Base-by-base conservation (phyloP, 2,888 invertebrate species). In the Athripsodes cinereus region DNA sequence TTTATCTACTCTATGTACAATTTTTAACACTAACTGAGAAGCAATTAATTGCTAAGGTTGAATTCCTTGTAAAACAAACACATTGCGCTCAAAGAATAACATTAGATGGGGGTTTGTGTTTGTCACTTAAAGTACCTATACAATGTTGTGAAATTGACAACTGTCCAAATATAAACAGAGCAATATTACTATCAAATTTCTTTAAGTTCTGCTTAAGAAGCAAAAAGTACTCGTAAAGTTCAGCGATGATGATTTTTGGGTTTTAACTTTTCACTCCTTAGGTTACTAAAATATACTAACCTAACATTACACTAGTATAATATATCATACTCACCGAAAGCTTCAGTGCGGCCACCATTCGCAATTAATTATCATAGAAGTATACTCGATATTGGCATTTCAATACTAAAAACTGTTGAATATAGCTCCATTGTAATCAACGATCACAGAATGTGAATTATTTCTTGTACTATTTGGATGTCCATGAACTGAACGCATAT, bases 401-500 rank as follows among this genome's bases (percentile, higher is more conserved):
- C 13, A 13, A 40, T 8, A 40, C 16, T 40, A 16, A 40, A 40
- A 40, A 40, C 13, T 8, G 13, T 40, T 13, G 10, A 26, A 26
- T 6, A 10, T 6, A 26, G 26, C 26, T 40, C 16, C n/a, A 13
- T 40, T 13, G 40, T 40, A 13, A 13, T 8, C 13, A 40, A 8
- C 69, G 69, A 71, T 70, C 75, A 74, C 71, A 69, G 70, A 76
- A 72, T 72, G 71, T 69, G 71, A 72, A 75, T 73, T 72, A 73
- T 74, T 73, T 77, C 78, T 77, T 77, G 75, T 75, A 74, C 73
- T 73, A 72, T 72, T 73, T 70, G 68, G 74, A 72, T 73, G 73
- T 74, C 72, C 74, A 76, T 74, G 74, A 59, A 59, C 71, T 75
- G 76, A 77, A 77, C 78, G 77, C 78, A 57, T 57, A 57, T 60